A percentile compares a stretch with the other conserved stretches of the same genome.
Conservation (phyloP, 2,797 vertebrate species). For the Mustela erminea region DNA sequence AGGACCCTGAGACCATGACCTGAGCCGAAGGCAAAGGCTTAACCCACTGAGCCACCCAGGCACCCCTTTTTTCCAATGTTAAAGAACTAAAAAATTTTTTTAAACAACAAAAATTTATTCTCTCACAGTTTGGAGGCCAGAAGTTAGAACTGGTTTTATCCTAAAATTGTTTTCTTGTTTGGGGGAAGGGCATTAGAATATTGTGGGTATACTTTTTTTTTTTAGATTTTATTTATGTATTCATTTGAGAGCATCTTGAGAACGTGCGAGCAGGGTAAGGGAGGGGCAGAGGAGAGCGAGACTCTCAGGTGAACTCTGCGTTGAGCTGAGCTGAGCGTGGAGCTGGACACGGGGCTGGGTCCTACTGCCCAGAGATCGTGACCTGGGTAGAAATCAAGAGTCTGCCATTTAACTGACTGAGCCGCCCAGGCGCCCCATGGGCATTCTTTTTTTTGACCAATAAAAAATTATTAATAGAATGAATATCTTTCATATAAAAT, state of each 20-base stretch:
- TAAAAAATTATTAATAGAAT: too few relatives aligned
- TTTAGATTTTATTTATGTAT: neutral
- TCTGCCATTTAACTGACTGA: neutral
- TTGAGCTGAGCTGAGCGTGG: neutral
- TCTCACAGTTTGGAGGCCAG: neutral
- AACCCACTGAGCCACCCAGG: too few relatives aligned
- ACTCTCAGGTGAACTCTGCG: neutral
- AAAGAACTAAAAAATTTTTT: neutral
- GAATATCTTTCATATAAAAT: too few relatives aligned
- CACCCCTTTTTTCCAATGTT: neutral
- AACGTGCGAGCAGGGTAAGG: too few relatives aligned
- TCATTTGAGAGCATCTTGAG: too few relatives aligned
- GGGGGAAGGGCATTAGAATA: too few relatives aligned
- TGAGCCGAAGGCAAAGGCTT: too few relatives aligned
- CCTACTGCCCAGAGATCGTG: neutral
- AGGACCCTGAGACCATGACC: too few relatives aligned
- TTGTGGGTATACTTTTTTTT: neutral
- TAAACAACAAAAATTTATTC: neutral
- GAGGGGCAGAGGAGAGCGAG: too few relatives aligned
- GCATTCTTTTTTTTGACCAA: too few relatives aligned
- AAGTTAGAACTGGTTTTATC: slow-evolving; percentile 2
- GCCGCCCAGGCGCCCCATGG: neutral
- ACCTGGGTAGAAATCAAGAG: neutral
- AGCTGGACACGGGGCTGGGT: neutral
- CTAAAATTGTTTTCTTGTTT: neutral